Evolutionary conservation across 2,797 vertebrate species (phyloP).

Genomic region (Erethizon dorsatum): DNA sequence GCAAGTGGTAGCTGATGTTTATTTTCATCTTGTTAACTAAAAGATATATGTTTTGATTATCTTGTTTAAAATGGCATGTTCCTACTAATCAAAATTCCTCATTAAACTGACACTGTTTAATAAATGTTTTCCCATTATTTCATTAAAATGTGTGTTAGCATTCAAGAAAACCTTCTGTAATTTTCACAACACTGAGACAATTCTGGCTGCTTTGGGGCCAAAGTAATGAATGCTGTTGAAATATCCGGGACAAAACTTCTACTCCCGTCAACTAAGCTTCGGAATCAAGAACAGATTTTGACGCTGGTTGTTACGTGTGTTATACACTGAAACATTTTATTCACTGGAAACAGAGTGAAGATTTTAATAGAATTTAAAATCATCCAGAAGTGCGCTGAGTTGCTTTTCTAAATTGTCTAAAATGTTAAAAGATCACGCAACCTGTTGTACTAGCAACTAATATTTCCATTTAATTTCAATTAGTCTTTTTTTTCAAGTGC

Average conservation of each 20-base stretch:
- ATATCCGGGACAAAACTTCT: not conserved
- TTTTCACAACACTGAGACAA: not conserved
- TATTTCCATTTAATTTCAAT: not conserved
- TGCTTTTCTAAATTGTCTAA: not conserved
- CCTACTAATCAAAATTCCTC: not conserved
- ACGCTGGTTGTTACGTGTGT: not conserved
- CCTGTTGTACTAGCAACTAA: not conserved
- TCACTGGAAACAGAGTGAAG: not conserved
- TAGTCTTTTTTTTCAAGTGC: not conserved
- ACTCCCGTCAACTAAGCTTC: not conserved
- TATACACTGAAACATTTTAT: not conserved
- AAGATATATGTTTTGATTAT: not conserved
- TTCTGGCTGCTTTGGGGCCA: not conserved
- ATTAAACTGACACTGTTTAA: not conserved
- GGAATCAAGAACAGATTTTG: not conserved
- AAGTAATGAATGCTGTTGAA: not conserved
- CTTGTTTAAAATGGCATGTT: not conserved
- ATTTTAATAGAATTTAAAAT: slow-evolving; percentile 13
- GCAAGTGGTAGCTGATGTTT: not conserved
- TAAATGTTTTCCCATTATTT: not conserved
- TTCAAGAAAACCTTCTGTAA: not conserved
- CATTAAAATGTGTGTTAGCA: slow-evolving; percentile 18
- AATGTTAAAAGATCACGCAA: not conserved
- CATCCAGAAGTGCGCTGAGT: not conserved
- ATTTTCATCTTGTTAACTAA: not conserved